Evolutionary conservation across 2,888 invertebrate genomes (phyloP).

Genomic region (Lasioglossum zephyrum): DNA sequence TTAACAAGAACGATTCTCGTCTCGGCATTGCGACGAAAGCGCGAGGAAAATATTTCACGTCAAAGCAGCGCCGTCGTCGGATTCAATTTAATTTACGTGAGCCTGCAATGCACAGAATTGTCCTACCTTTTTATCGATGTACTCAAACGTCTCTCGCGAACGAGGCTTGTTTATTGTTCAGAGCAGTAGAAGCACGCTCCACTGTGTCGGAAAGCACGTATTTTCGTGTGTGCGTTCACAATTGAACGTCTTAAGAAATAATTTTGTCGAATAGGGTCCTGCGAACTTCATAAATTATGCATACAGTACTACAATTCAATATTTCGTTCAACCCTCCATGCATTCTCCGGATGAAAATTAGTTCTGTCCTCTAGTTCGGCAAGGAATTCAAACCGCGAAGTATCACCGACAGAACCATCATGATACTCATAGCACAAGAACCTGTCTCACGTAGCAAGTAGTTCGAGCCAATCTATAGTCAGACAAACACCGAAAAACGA

Average conservation of each 20-base stretch:
- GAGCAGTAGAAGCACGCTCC: neutral
- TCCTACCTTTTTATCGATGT: neutral
- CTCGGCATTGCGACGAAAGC: neutral
- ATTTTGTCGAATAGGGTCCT: neutral
- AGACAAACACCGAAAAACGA: neutral
- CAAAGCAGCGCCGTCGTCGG: neutral
- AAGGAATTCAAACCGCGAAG: neutral
- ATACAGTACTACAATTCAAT: neutral
- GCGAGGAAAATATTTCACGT: neutral
- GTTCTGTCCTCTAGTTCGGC: too few relatives aligned
- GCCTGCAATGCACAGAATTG: too few relatives aligned
- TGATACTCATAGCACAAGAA: neutral
- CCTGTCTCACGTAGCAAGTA: neutral
- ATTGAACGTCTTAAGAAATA: neutral
- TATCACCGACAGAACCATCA: neutral
- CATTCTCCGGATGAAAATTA: too few relatives aligned
- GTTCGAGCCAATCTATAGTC: neutral
- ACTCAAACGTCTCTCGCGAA: neutral
- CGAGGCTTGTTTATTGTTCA: neutral
- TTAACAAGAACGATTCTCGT: neutral
- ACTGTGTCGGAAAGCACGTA: neutral
- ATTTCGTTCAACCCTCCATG: neutral
- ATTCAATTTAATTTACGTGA: neutral
- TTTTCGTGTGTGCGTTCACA: neutral
- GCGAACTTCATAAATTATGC: neutral